Evolutionary conservation across 2,888 invertebrate species (phyloP), one percentile per base, ranked within the genome.

Genomic region (Latheticus oryzae): DNA sequence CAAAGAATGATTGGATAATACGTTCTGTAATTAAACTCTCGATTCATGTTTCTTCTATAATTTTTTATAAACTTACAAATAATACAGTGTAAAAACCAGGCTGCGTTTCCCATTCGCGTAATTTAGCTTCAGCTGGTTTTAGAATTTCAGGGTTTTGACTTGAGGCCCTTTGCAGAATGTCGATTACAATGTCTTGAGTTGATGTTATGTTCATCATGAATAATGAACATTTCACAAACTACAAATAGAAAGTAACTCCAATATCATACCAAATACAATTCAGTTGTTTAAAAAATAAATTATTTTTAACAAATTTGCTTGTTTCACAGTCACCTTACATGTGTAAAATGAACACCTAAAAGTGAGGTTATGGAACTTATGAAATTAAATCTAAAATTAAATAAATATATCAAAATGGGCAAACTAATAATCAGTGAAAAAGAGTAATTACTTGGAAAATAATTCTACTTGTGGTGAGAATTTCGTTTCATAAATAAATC

Each of bases 11-110:
- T 91, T 88, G 48, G 88, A 86, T 61, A 93, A 87, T 70, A 91
- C 83, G 71, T 84, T 87, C 92, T 93, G 53, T 81, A 81, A 66
- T 60, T 64, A 64, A 59, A 66, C 59, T 23, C 33, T 57, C 55
- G 8, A 9, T 8, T 1, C 2, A n/a, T 9, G 28, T 9, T 9
- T 9, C 1, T 28, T 28, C 2, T 19, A 19, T 5, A 3, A 19
- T 28, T 28, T 28, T 28, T 9, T 9, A 9, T 12, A 28, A n/a
- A 79, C 83, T 84, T 80, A 93, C 92, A 79, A 91, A 82, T 62
- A 97, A 80, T 12, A 90, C 87, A 53, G 90, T 87, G 78, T 95
- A 94, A 79, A 94, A 97, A 17, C 95, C 95, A 17, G 91, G 88
- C 75, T 93, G 89, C 15, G 85, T 87, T 80, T 96, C 95, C 94